Evolutionary conservation across 2,797 vertebrate genomes (phyloP).

Genomic region (Alauda arvensis): DNA sequence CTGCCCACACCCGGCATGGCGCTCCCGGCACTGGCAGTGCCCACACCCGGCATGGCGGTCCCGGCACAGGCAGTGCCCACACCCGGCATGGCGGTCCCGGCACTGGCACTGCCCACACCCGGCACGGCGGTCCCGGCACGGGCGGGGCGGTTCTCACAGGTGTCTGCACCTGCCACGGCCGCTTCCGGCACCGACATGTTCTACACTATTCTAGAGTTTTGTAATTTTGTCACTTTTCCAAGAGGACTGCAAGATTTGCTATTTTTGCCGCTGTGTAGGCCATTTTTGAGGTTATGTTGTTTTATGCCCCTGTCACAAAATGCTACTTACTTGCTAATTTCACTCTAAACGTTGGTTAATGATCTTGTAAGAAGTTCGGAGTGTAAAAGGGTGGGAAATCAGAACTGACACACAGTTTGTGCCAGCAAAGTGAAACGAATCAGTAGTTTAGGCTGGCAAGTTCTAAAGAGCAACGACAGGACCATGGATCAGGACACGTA

Average conservation of each 20-base stretch:
- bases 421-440: background rate
- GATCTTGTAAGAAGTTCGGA: background rate
- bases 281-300: background rate
- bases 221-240: background rate
- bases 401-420: fast-evolving
- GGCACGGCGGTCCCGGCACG: background rate
- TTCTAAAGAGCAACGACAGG: background rate
- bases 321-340: background rate
- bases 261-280: background rate
- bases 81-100: background rate
- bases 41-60: background rate
- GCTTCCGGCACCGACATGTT: fast-evolving
- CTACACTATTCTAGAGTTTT: fast-evolving
- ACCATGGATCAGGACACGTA: fast-evolving
- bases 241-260: background rate
- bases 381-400: background rate
- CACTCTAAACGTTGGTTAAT: background rate
- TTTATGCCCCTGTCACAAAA: background rate
- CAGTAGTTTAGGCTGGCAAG: background rate
- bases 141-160: too few relatives aligned
- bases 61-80: too few relatives aligned
- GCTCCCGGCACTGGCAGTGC: background rate
- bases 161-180: fast-evolving
- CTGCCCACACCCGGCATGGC: background rate
- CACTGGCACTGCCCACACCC: background rate